A percentile compares a stretch with the other conserved stretches of the same genome.
Conservation (phyloP, 92 coral and sea anemone genomes). For the Parazoanthus swiftii region DNA sequence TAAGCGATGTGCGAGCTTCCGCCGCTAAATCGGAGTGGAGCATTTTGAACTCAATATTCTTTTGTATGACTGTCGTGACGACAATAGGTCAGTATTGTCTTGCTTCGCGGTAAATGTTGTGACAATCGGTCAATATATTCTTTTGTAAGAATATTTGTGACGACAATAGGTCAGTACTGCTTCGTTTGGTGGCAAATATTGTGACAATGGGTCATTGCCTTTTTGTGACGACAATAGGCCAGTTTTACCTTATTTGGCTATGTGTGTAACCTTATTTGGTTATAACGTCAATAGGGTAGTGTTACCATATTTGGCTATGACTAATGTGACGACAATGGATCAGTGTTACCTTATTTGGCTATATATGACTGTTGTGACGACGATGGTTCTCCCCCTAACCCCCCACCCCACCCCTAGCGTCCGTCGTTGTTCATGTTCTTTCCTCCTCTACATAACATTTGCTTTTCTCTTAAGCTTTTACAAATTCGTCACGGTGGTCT, state of each 20-base stretch:
- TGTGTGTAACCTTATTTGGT: neutral
- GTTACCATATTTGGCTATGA: neutral
- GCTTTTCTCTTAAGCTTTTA: too few relatives aligned
- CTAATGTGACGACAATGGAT: neutral
- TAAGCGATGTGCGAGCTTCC: slow-evolving; percentile 52
- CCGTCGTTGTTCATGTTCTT: neutral
- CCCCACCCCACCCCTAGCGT: too few relatives aligned
- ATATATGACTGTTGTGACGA: neutral
- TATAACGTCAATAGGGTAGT: neutral
- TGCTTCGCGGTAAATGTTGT: neutral
- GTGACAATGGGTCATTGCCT: neutral
- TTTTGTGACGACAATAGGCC: neutral
- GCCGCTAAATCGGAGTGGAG: slow-evolving; percentile 77
- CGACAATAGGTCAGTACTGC: neutral
- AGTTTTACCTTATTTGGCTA: neutral
- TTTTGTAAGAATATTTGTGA: neutral
- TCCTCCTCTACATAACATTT: neutral
- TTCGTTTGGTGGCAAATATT: neutral
- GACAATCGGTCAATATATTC: neutral
- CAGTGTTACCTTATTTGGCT: neutral
- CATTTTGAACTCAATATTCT: slow-evolving; percentile 73
- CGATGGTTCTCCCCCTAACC: too few relatives aligned
- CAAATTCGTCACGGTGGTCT: too few relatives aligned
- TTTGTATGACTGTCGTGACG: slow-evolving; percentile 85
- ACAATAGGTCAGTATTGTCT: slow-evolving; percentile 67